Evolutionary conservation across 2,113 vertebrate species (phyloP).

Genomic region (Columba livia): DNA sequence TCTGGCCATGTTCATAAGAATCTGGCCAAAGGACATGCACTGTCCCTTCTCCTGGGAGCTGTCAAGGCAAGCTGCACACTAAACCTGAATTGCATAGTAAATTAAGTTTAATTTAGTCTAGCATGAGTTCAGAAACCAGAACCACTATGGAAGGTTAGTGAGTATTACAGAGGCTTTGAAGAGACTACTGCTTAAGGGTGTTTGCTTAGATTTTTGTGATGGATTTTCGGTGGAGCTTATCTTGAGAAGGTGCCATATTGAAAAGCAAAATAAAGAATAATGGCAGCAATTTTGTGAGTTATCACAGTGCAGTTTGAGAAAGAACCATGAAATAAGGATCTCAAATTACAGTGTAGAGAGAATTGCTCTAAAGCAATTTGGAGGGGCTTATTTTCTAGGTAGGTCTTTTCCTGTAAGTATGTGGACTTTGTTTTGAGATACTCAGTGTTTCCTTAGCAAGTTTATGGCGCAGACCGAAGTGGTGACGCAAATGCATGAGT

Average conservation of each 20-base stretch:
- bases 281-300: not conserved
- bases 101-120: not conserved
- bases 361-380: not conserved
- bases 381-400: not conserved
- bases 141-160: not conserved
- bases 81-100: not conserved
- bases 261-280: not conserved
- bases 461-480: not conserved
- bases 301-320: not conserved
- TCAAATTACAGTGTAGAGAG: not conserved
- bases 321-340: not conserved
- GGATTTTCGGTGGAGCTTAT: not conserved
- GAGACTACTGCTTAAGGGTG: not conserved
- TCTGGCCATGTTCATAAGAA: not conserved
- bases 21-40: not conserved
- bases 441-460: not conserved
- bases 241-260: not conserved
- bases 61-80: not conserved
- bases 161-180: not conserved
- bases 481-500: fast-evolving
- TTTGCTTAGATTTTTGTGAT: not conserved
- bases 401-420: not conserved
- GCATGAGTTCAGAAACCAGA: not conserved
- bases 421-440: not conserved
- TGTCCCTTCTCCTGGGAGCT: not conserved